Base-by-base conservation (phyloP, 2,888 invertebrate species). In the Macrophya alboannulata region DNA sequence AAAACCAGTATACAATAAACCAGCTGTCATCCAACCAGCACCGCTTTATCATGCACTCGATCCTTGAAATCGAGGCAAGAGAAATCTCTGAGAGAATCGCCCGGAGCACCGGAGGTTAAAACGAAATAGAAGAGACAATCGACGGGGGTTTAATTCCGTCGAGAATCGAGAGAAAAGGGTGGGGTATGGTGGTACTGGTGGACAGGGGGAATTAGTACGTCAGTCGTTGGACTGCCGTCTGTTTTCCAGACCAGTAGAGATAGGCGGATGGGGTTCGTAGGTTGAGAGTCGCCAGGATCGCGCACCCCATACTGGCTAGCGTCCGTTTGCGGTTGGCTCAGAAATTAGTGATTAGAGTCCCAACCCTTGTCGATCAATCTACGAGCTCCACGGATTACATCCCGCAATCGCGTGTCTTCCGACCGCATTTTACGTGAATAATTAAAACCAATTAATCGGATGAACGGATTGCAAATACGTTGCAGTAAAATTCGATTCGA, bases 311-410 rank as follows among this genome's bases (percentile, higher is more conserved):
- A 17, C 77, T 51, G 25, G 43, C 12, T 59, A 12, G 21, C 62
- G 68, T 65, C 31, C 48, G 71, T 48, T 55, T 71, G 83, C 68
- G 83, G 83, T 83, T 48, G 83, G 68, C 83, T 83, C 83, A 83
- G 83, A 68, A 83, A 83, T 83, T 83, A 83, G 83, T 83, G 83
- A 83, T 83, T 71, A 83, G 68, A 83, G 31, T 37, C 59, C 83
- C 68, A 59, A 68, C 31, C 83, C 68, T 83, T 83, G 48, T 68
- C 83, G 83, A 83, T 83, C 83, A 71, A 83, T 83, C 83, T 43
- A 31, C 62, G n/a, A 51, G 71, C 83, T 31, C 45, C 10, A 68
- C 68, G 65, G 83, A 68, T 48, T 83, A 68, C 48, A 45, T 48
- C 31, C 81, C 62, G 21, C 81, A 51, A 81, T 81, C 81, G 81